Conservation (phyloP, 2,888 invertebrate genomes). For the Trissoscelio sp. region DNA sequence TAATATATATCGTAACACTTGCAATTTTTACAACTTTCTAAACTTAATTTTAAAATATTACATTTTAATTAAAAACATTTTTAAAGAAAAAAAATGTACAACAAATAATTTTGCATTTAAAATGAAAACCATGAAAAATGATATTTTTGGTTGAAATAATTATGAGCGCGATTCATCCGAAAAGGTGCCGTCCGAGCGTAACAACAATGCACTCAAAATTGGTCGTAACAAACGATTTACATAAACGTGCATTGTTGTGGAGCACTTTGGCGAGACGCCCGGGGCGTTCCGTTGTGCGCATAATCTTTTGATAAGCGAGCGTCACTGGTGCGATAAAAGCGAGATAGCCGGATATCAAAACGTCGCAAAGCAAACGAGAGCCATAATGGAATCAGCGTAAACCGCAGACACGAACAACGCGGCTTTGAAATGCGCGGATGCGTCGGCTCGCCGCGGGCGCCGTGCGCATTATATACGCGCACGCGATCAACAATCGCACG, state of each 20-base stretch:
- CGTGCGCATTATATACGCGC: conserved; percentile 21
- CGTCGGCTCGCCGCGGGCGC: conserved; percentile 26
- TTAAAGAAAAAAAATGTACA: too few relatives aligned
- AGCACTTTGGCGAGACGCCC: conserved; percentile 13
- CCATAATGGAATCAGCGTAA: conserved; percentile 26
- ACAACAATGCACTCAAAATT: conserved; percentile 16
- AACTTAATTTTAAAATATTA: too few relatives aligned
- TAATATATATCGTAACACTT: too few relatives aligned
- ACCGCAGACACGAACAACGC: conserved; percentile 8
- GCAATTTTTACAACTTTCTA: too few relatives aligned
- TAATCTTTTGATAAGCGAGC: conserved; percentile 34
- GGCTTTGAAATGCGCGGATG: conserved; percentile 11
- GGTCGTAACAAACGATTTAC: conserved; percentile 22
- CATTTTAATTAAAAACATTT: too few relatives aligned
- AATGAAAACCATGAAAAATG: too few relatives aligned
- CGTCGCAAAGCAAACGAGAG: conserved; percentile 23
- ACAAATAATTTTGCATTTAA: too few relatives aligned
- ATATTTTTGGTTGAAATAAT: conserved; percentile 1
- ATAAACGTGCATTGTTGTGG: conserved; percentile 12
- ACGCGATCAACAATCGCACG: conserved; percentile 20
- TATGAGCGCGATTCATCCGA: neutral
- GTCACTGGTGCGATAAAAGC: conserved; percentile 27
- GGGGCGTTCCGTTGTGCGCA: neutral
- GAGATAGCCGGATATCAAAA: conserved; percentile 32
- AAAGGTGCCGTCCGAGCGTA: neutral